Evolutionary conservation across 2,888 invertebrate genomes (phyloP).

Genomic region (Hipparchia sbordonii): DNA sequence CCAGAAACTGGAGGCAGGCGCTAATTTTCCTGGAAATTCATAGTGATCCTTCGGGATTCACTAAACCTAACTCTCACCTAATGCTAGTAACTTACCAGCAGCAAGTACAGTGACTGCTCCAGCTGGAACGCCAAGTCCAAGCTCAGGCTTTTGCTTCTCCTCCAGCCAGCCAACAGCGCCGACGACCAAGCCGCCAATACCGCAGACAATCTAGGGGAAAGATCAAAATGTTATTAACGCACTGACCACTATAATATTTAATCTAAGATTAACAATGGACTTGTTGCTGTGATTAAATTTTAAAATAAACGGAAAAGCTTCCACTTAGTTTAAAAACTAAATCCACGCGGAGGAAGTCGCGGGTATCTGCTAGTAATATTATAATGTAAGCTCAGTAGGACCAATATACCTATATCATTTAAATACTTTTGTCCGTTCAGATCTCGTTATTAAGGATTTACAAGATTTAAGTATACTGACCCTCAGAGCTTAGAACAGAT

Average conservation of each 20-base stretch:
- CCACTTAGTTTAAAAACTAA: no score
- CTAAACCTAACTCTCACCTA: not conserved
- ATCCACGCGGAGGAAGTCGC: no score
- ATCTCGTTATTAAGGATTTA: not conserved
- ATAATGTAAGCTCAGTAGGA: no score
- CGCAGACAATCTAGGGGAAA: conserved; percentile 78
- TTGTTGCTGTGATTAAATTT: no score
- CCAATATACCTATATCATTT: not conserved
- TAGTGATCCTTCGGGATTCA: not conserved
- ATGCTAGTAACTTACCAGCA: conserved; percentile 57
- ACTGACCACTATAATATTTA: no score
- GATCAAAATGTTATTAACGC: no score
- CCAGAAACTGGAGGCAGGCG: no score
- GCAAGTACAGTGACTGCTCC: conserved; percentile 81
- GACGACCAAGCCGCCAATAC: conserved; percentile 81
- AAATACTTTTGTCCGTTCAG: not conserved
- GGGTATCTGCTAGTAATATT: no score
- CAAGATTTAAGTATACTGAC: not conserved
- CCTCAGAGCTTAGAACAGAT: not conserved
- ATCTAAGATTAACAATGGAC: no score
- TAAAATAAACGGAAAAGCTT: no score
- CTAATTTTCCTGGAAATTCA: no score
- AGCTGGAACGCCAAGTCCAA: conserved; percentile 81
- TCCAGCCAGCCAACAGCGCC: conserved; percentile 84
- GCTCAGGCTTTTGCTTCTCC: conserved; percentile 74